phyloP scores from a whole-genome alignment of 2,113 vertebrate species.

The Origma solitaria region DNA sequence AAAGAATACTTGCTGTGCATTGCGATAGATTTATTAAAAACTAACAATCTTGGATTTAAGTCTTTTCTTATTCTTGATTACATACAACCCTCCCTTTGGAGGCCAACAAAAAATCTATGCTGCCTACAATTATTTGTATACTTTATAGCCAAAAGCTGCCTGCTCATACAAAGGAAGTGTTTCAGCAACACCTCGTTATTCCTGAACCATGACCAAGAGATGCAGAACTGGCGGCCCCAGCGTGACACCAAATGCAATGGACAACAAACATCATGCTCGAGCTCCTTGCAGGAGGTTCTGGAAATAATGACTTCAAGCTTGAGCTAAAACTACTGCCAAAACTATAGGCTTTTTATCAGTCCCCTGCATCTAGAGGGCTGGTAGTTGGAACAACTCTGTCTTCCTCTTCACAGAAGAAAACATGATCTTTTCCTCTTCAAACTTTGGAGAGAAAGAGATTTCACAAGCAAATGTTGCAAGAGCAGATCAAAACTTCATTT shows the following conservation, averaged over 20 bases:
- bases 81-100: background rate
- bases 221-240: background rate
- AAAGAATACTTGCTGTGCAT: background rate
- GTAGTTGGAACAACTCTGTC: background rate
- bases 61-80: background rate
- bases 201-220: background rate
- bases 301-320: background rate
- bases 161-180: background rate
- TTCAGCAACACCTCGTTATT: conserved; percentile 2
- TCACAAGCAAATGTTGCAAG: background rate
- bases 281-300: background rate
- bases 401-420: background rate
- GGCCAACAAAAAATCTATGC: background rate
- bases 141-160: background rate
- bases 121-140: background rate
- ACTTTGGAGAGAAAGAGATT: background rate
- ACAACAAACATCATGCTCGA: accelerated
- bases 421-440: background rate
- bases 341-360: background rate
- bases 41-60: background rate
- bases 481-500: background rate
- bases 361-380: background rate
- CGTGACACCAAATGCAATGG: background rate
- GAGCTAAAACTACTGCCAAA: background rate
- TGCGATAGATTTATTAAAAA: background rate